These are phyloP conservation scores for Solen grandis DNA, from an alignment of 1,140 invertebrate species.

Conservation along the genomic window DNA sequence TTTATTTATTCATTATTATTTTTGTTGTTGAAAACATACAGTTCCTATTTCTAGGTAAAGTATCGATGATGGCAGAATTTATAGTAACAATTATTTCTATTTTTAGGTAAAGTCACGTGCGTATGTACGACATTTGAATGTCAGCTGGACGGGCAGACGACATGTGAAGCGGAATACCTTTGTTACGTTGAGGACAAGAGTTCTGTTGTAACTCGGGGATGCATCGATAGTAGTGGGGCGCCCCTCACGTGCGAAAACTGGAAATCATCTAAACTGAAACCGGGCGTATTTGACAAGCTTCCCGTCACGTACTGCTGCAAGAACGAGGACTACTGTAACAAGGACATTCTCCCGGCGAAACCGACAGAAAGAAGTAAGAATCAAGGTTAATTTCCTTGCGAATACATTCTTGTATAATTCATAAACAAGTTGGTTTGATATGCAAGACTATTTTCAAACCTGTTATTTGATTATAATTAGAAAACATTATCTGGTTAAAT, in stretches of 20 bases:
- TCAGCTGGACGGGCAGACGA: slow-evolving; percentile 53
- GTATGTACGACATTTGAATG: slow-evolving; percentile 73
- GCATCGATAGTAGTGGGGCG: slow-evolving; percentile 66
- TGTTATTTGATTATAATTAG: no score
- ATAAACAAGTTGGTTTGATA: no score
- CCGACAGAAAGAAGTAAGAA: slow-evolving; percentile 12
- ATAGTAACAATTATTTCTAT: slow-evolving; percentile 13
- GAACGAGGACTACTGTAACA: slow-evolving; percentile 71
- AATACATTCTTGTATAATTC: no score
- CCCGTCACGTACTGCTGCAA: slow-evolving; percentile 72
- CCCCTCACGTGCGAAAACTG: slow-evolving; percentile 75
- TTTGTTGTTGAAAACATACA: no score
- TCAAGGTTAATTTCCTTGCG: no score
- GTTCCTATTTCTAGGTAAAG: no score
- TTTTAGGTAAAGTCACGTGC: slow-evolving; percentile 65
- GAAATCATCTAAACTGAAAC: slow-evolving; percentile 58
- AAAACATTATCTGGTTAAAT: no score
- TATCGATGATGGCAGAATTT: no score
- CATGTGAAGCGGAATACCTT: slow-evolving; percentile 64
- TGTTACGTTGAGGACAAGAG: slow-evolving; percentile 71
- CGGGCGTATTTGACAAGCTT: slow-evolving; percentile 59
- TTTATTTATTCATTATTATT: no score
- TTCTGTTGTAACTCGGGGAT: slow-evolving; percentile 66
- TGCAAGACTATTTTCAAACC: no score
- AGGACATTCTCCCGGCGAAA: slow-evolving; percentile 16